These are phyloP conservation scores for Lynx canadensis DNA, from an alignment of 2,113 vertebrate species.

Conservation along the genomic window DNA sequence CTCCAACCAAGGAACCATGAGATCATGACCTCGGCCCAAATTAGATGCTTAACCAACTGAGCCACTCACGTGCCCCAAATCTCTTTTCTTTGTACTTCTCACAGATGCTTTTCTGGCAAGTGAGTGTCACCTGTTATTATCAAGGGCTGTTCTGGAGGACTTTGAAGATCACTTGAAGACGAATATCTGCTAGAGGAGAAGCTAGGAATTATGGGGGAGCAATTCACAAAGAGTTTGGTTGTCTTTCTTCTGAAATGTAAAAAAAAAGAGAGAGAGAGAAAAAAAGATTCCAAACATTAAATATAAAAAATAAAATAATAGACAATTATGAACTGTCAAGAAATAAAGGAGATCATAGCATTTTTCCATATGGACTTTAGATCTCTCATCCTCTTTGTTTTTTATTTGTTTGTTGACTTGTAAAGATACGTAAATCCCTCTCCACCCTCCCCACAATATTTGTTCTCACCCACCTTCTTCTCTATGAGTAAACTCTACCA, in stretches of 20 bases:
- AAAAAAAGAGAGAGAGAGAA: background rate
- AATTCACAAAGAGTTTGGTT: background rate
- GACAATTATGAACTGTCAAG: background rate
- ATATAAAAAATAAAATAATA: background rate
- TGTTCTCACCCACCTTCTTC: background rate
- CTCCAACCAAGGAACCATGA: too few species aligned
- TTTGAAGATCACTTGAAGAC: conserved; percentile 30
- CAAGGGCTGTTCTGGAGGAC: background rate
- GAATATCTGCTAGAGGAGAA: background rate
- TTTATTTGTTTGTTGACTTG: background rate
- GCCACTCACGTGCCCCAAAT: too few species aligned
- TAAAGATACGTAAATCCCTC: background rate
- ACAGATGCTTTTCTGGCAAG: background rate
- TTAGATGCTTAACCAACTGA: too few species aligned
- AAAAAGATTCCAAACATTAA: background rate
- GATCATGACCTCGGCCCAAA: too few species aligned
- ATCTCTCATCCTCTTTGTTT: background rate
- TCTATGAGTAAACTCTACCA: background rate
- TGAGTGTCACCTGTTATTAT: conserved; percentile 35
- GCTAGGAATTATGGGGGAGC: background rate
- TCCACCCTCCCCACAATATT: background rate
- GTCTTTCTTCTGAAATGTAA: conserved; percentile 8
- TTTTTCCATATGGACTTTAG: background rate
- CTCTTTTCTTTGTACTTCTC: conserved; percentile 17
- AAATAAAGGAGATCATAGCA: background rate